Base-by-base conservation (phyloP, 1,140 invertebrate species). In the Phortica variegata region DNA sequence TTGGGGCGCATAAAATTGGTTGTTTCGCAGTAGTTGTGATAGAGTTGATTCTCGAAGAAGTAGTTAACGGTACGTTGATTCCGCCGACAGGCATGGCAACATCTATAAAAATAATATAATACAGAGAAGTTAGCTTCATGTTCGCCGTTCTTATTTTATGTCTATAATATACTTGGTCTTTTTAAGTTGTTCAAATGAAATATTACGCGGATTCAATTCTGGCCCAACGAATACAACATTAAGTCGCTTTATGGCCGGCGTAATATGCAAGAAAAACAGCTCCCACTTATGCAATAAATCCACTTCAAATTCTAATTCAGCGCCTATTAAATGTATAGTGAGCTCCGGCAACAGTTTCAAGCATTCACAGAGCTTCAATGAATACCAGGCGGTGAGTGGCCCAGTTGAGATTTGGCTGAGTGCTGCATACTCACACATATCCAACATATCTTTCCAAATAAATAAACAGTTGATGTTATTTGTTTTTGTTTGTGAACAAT, bases 261-360 rank as follows among this genome's bases (percentile, higher is more conserved):
- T 58, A 19, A 85, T 77, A 61, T 89, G 86, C 0, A 88, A 58
- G 44, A 88, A 82, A 56, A 87, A 80, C 19, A 81, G 78, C 59
- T 88, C 87, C 87, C 87, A 89, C 39, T 85, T 85, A 20, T 80
- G 77, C 2, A 87, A 54, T 34, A 80, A 77, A 43, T 85, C 80
- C 2, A 84, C 84, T 68, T 88, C 87, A 52, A 86, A 88, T 31
- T 86, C 84, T 15, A 86, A 78, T 59, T 88, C 87, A 0, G 86
- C 85, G 0, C 86, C 73, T 19, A 76, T 70, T 17, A 76, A 43
- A 37, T 76, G 74, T 20, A 52, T 53, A 21, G 47, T 73, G 15
- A 52, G 44, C 56, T 52, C 21, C 54, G 61, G 44, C 3, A 18
- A 43, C 39, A 70, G 57, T 60, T 68, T 66, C 34, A 62, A 43